Evolutionary conservation across 2,113 vertebrate species (phyloP).

Genomic region (Anoura caudifer): DNA sequence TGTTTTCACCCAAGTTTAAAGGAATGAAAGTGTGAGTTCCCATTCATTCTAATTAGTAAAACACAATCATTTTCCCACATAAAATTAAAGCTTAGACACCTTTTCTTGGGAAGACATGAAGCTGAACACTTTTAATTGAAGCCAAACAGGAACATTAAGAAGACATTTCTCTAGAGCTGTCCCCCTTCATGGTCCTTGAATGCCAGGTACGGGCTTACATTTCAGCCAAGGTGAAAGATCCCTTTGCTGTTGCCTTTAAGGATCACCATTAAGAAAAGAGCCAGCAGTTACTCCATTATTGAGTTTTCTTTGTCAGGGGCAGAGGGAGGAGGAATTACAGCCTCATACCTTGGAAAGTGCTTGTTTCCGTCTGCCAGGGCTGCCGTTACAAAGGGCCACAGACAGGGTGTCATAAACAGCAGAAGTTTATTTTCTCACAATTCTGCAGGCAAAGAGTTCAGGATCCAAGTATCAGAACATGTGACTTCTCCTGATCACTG

Average conservation of each 20-base stretch:
- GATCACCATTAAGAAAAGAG: neutral
- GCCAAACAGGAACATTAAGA: slow-evolving; percentile 41
- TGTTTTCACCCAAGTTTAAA: slow-evolving; percentile 20
- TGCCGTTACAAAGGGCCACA: neutral
- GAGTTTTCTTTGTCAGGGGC: neutral
- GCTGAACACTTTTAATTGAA: slow-evolving; percentile 54
- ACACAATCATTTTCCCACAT: slow-evolving; percentile 23
- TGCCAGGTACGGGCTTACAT: slow-evolving; percentile 13
- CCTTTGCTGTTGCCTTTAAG: neutral
- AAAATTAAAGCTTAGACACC: slow-evolving; percentile 37
- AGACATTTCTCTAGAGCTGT: slow-evolving; percentile 16
- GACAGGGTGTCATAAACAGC: neutral
- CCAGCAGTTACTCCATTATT: neutral
- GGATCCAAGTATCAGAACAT: neutral
- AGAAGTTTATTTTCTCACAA: neutral
- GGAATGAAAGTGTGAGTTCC: neutral
- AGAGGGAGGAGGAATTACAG: neutral
- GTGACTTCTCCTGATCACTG: neutral
- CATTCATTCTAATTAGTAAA: slow-evolving; percentile 62
- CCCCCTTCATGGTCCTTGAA: neutral
- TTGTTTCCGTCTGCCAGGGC: too few relatives aligned
- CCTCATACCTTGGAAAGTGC: fast-evolving
- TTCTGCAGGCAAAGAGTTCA: neutral
- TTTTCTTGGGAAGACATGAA: slow-evolving; percentile 48
- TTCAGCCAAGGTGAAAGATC: slow-evolving; percentile 31